A percentile compares a stretch with the other conserved stretches of the same genome.
These are phyloP conservation scores for Micromys minutus DNA, from an alignment of 2,113 vertebrate species.

Conservation along the genomic window DNA sequence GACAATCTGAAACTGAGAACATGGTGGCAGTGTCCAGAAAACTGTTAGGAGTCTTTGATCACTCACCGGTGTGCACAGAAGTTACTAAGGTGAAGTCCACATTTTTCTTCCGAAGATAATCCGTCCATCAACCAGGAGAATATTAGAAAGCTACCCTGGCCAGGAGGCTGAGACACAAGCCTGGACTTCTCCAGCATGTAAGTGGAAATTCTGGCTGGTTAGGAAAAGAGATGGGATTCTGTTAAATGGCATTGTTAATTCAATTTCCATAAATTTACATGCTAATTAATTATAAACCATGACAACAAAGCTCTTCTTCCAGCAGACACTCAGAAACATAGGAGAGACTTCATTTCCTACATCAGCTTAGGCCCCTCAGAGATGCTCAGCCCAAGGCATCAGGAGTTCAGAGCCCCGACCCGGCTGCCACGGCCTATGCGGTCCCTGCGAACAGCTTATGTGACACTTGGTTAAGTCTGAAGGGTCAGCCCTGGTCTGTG, in stretches of 20 bases:
- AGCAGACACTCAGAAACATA: not conserved
- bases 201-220: conserved; percentile 89
- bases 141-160: conserved; percentile 93
- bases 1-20: not conserved
- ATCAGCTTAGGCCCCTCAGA: not conserved
- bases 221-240: conserved; percentile 73
- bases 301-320: not conserved
- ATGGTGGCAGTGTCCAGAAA: not conserved
- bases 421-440: fast-evolving
- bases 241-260: conserved; percentile 41
- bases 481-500: fast-evolving
- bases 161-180: conserved; percentile 85
- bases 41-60: not conserved
- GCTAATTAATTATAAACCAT: not conserved
- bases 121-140: conserved; percentile 95
- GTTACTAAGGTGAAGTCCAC: conserved; percentile 89
- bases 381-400: not conserved
- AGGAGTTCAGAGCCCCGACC: not conserved
- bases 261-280: not conserved
- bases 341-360: not conserved
- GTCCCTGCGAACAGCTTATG: not conserved
- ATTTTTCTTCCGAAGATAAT: conserved; percentile 92
- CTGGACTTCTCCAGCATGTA: conserved; percentile 96
- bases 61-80: conserved; percentile 88
- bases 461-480: not conserved